phyloP scores from a whole-genome alignment of 2,888 invertebrate genomes.

The Bombylius discolor region DNA sequence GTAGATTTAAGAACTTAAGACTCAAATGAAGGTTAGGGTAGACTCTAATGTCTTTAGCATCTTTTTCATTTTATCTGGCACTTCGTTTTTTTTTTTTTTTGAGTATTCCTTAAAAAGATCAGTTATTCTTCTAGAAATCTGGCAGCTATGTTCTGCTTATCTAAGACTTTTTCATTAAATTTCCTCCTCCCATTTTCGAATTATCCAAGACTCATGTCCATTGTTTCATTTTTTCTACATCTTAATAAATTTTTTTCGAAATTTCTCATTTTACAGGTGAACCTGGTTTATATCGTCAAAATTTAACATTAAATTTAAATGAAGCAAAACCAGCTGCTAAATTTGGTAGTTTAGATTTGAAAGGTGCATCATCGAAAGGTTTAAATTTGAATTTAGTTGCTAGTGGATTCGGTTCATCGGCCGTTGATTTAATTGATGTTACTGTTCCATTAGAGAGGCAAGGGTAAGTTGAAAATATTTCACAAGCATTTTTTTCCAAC shows the following conservation, averaged over 20 bases:
- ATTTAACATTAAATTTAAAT: constrained; percentile 62
- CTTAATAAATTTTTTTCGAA: neutral
- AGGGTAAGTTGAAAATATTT: constrained; percentile 46
- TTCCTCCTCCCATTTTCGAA: no score
- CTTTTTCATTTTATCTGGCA: no score
- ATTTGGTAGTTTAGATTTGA: constrained; percentile 37
- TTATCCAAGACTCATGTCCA: no score
- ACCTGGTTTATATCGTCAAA: constrained; percentile 48
- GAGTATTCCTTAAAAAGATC: no score
- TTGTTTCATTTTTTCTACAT: neutral
- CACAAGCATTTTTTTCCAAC: neutral
- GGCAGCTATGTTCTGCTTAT: no score
- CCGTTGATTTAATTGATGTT: constrained; percentile 65
- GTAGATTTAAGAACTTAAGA: no score
- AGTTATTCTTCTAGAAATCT: no score
- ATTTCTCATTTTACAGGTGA: constrained; percentile 29
- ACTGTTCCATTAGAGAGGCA: constrained; percentile 74
- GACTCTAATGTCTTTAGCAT: no score
- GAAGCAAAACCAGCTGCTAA: constrained; percentile 36
- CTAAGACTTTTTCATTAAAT: no score
- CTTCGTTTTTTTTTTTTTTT: no score
- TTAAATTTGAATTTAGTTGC: constrained; percentile 54
- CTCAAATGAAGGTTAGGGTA: no score
- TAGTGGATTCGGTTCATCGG: constrained; percentile 38
- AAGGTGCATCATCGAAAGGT: constrained; percentile 39